Evolutionary conservation across 1,140 invertebrate genomes (phyloP).

Genomic region (Drosophila oshimai): DNA sequence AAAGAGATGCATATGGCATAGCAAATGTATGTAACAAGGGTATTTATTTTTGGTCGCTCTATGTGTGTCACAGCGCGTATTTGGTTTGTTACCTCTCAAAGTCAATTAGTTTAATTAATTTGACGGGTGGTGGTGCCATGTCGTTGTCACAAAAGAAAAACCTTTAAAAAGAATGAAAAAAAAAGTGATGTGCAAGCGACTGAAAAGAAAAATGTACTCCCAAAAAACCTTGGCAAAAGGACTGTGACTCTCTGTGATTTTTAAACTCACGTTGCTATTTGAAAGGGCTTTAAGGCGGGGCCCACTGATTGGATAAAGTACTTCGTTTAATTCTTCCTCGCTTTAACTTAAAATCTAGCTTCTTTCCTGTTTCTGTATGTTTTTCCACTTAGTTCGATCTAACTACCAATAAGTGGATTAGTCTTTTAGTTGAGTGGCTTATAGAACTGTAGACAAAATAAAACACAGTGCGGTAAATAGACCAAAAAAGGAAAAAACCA

Average conservation of each 20-base stretch:
- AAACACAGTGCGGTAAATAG: conserved; percentile 1
- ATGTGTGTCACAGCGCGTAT: conserved; percentile 10
- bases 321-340: background rate
- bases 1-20: background rate
- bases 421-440: conserved; percentile 46
- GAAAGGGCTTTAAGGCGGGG: background rate
- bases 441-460: conserved; percentile 1
- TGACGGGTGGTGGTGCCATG: conserved; percentile 32
- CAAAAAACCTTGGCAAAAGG: background rate
- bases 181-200: background rate
- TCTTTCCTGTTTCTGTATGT: background rate
- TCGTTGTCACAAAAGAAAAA: conserved; percentile 18
- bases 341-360: background rate
- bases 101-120: conserved; percentile 70
- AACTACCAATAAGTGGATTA: conserved; percentile 57
- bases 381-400: background rate
- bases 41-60: background rate
- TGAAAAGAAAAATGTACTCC: background rate
- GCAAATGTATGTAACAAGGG: background rate
- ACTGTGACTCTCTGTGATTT: conserved; percentile 6
- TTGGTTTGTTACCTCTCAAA: conserved; percentile 55
- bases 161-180: background rate
- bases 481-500: background rate
- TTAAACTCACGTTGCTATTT: background rate
- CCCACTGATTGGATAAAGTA: background rate